Evolutionary conservation across 2,113 vertebrate genomes (phyloP), one percentile per base, ranked within the genome.

Genomic region (Larimichthys crocea): DNA sequence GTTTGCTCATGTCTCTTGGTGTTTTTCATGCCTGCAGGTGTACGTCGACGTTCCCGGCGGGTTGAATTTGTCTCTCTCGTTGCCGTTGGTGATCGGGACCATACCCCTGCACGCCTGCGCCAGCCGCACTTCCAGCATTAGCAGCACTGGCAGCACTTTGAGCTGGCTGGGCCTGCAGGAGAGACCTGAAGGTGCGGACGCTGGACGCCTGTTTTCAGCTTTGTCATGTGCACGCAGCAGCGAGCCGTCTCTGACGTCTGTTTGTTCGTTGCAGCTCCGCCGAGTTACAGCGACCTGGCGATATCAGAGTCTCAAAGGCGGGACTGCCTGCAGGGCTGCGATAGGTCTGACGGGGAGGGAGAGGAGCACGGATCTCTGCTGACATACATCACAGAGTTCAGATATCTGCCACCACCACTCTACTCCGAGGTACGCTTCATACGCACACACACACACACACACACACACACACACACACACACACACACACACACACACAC

Each of bases 31-130:
- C 42, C 69, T 73, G 42, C 68, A 99, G 98, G 97, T 99, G 3
- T 99, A 99, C 3, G 97, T 99, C 88, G 98, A 99, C 94, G 96
- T 99, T 86, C 98, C 98, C 8, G 97, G 98, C 0, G 98, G 97
- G 59, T 94, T 99, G 96, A 98, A 99, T 91, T 93, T 99, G 91
- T 97, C 97, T 65, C 96, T 99, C 59, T 99, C 97, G 15, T 93
- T 99, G 90, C 98, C 98, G 29, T 89, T 99, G 89, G 98, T 99
- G 89, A 98, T 99, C 17, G 98, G 98, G 57, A 99, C 98, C 85
- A 99, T 99, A 87, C 98, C 98, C 24, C 94, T 99, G n/a, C 97
- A 99, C 20, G 94, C 97, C 0, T 97, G 97, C 84, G 92, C 97
- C 89, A 97, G 96, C 86, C 96, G 98, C 77, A 98, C 97, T 57